These are phyloP conservation scores for Acrocephalus arundinaceus DNA, from an alignment of 2,113 vertebrate species.

Conservation along the genomic window DNA sequence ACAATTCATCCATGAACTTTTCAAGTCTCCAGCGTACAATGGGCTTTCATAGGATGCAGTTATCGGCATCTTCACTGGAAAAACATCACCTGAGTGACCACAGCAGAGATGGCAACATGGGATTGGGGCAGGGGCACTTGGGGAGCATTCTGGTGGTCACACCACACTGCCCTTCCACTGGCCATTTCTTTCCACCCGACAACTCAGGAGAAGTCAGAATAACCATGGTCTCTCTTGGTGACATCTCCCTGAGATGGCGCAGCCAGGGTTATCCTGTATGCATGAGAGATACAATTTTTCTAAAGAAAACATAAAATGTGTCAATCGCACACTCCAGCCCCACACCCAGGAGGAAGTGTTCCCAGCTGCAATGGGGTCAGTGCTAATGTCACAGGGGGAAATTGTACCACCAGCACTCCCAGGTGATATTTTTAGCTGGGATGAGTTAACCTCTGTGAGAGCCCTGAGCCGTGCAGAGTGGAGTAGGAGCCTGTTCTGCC, in stretches of 20 bases:
- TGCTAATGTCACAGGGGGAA: neutral
- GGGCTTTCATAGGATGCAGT: neutral
- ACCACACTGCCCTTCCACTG: neutral
- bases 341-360: neutral
- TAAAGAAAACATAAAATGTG: neutral
- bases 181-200: neutral
- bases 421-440: neutral
- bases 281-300: neutral
- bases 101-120: neutral
- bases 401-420: neutral
- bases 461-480: rapidly evolving
- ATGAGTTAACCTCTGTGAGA: neutral
- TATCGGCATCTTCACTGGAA: neutral
- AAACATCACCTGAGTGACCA: neutral
- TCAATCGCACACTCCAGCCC: neutral
- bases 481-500: neutral
- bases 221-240: neutral
- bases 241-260: neutral
- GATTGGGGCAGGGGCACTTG: neutral
- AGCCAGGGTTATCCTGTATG: rapidly evolving
- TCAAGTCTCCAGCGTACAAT: neutral
- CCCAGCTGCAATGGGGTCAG: neutral
- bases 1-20: conserved; percentile 44
- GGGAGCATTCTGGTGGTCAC: neutral
- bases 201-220: neutral